These are phyloP conservation scores for Ceraclea dissimilis DNA, from an alignment of 2,888 invertebrate species.

Conservation along the genomic window DNA sequence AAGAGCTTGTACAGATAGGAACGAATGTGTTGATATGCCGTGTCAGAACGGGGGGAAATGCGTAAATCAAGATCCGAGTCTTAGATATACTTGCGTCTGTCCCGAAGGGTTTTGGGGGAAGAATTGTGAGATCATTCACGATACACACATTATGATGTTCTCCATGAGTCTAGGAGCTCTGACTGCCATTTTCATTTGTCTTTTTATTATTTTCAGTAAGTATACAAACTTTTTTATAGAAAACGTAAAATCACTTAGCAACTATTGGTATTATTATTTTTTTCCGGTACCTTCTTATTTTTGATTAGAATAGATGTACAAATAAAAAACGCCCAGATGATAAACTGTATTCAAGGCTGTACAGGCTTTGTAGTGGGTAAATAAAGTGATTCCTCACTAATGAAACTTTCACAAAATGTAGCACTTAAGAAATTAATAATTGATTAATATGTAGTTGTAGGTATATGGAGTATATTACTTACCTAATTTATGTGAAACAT, in stretches of 20 bases:
- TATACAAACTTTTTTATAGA: background rate
- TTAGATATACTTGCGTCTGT: slow-evolving; percentile 81
- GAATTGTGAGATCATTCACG: slow-evolving; percentile 88
- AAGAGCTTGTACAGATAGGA: slow-evolving; percentile 90
- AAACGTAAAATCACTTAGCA: background rate
- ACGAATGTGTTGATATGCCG: slow-evolving; percentile 90
- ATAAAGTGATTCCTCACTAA: too few relatives aligned
- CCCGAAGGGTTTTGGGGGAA: slow-evolving; percentile 90
- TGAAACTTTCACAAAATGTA: too few relatives aligned
- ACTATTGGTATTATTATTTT: background rate
- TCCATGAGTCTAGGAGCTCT: slow-evolving; percentile 95
- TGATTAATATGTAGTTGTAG: too few relatives aligned
- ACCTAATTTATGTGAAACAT: too few relatives aligned
- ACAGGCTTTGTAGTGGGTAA: too few relatives aligned
- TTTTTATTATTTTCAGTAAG: slow-evolving; percentile 95
- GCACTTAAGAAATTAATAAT: too few relatives aligned
- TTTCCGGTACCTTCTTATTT: too few relatives aligned
- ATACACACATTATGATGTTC: slow-evolving; percentile 72
- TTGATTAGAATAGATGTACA: too few relatives aligned
- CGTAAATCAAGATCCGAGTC: slow-evolving; percentile 82
- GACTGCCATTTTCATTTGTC: slow-evolving; percentile 94
- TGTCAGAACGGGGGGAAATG: slow-evolving; percentile 90
- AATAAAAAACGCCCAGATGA: too few relatives aligned
- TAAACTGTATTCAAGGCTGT: too few relatives aligned
- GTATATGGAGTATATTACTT: too few relatives aligned